Evolutionary conservation across 2,888 invertebrate species (phyloP), one percentile per base, ranked within the genome.

Genomic region (Notocelia uddmanniana): DNA sequence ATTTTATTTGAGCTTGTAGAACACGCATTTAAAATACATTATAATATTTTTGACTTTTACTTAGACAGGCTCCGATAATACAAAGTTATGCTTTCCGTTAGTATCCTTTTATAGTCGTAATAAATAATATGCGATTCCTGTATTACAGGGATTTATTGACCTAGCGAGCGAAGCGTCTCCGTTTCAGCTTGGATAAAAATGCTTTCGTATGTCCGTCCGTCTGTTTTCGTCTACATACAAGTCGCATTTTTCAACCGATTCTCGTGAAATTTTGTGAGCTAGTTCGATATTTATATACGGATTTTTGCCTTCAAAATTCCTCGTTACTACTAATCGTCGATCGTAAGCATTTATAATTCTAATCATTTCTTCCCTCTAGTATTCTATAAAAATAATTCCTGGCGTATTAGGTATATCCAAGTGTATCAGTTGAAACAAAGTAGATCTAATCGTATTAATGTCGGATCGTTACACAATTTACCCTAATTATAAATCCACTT

Each of bases 71-170:
- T 57, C 11, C 41, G 52, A 60, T 54, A 54, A 69, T 21, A 52
- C 48, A 57, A 37, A 57, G 50, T 63, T 50, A 54, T 55, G 34
- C 48, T 69, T 63, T 63, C 69, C 57, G 57, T 34, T 60, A 23
- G 37, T 64, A 64, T 57, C 37, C 50, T 69, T 55, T n/a, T 50
- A 57, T 18, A 50, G 64, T 69, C 62, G 21, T 18, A 48, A 31
- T 31, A 37, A 64, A 54, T 52, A 21, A 54, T 48, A 10, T 5
- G 15, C 13, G 21, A 23, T 63, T 69, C 31, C 55, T 55, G 45
- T 54, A 19, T 50, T 15, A 31, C 48, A 50, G 34, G n/a, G 57
- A 37, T 31, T 59, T 10, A n/a, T 64, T 64, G 6, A 41, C 11
- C n/a, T 48, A n/a, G n/a, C n/a, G n/a, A n/a, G n/a, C n/a, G n/a